Evolutionary conservation across 92 coral and sea anemone species (phyloP).

Genomic region (Phenganax stokvisi): DNA sequence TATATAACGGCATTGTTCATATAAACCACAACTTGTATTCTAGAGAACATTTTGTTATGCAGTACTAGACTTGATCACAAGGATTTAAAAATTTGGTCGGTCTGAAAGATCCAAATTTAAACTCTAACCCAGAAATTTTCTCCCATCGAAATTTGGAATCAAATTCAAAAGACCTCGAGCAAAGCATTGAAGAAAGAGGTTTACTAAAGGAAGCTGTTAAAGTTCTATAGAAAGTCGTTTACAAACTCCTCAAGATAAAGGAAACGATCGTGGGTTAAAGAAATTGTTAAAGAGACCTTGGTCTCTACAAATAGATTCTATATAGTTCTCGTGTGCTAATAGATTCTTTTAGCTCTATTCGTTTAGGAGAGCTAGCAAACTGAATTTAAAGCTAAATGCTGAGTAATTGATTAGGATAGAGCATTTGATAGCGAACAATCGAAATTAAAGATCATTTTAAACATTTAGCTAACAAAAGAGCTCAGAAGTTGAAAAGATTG

Average conservation of each 20-base stretch:
- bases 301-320: neutral
- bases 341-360: too few relatives aligned
- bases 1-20: neutral
- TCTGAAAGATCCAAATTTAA: too few relatives aligned
- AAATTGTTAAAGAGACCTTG: neutral
- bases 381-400: neutral
- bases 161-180: neutral
- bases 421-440: neutral
- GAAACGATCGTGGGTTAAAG: neutral
- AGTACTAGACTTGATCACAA: neutral
- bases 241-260: constrained; percentile 5
- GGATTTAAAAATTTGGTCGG: neutral
- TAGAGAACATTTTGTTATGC: neutral
- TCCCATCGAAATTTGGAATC: neutral
- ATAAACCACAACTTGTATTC: neutral
- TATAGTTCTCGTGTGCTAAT: too few relatives aligned
- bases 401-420: neutral
- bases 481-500: neutral
- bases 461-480: neutral
- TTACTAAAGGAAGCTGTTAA: neutral
- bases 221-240: neutral
- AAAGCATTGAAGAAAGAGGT: neutral
- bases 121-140: neutral
- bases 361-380: neutral
- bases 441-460: neutral